These are phyloP conservation scores for Epizoanthus rinbou DNA, from an alignment of 92 coral and sea anemone genomes.

Conservation along the genomic window DNA sequence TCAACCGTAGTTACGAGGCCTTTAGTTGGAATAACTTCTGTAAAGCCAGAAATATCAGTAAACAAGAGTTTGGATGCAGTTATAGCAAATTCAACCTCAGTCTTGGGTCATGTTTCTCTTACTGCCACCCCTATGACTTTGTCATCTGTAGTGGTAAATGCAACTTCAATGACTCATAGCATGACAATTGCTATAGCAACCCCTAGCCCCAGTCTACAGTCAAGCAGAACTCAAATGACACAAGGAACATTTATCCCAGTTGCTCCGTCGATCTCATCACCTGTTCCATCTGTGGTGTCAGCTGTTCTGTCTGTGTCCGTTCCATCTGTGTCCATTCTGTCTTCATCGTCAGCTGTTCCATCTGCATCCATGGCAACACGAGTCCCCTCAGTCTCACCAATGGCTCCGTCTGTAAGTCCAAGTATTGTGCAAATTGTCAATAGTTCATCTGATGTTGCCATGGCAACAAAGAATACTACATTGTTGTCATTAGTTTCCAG, in stretches of 20 bases:
- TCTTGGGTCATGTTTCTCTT: too few species aligned
- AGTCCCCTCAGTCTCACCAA: background rate
- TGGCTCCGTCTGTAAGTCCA: background rate
- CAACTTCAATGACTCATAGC: background rate
- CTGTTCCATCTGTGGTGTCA: background rate
- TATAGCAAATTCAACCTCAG: background rate
- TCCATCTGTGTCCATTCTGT: too few species aligned
- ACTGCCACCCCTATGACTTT: background rate
- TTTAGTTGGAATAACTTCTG: background rate
- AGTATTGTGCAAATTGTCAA: background rate
- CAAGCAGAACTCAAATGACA: background rate
- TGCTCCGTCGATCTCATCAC: background rate
- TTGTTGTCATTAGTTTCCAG: constrained; percentile 1
- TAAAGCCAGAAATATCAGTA: background rate
- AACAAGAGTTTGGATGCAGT: background rate
- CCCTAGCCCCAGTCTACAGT: constrained; percentile 1
- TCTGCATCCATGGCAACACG: background rate
- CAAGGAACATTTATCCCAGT: constrained; percentile 2
- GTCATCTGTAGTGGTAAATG: background rate
- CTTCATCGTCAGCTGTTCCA: too few species aligned
- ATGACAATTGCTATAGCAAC: background rate
- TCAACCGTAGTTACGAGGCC: background rate
- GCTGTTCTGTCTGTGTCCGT: background rate
- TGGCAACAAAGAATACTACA: background rate
- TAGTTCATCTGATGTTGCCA: constrained; percentile 7